Base-by-base conservation (phyloP, 2,888 invertebrate species). In the Perdita meconis region DNA sequence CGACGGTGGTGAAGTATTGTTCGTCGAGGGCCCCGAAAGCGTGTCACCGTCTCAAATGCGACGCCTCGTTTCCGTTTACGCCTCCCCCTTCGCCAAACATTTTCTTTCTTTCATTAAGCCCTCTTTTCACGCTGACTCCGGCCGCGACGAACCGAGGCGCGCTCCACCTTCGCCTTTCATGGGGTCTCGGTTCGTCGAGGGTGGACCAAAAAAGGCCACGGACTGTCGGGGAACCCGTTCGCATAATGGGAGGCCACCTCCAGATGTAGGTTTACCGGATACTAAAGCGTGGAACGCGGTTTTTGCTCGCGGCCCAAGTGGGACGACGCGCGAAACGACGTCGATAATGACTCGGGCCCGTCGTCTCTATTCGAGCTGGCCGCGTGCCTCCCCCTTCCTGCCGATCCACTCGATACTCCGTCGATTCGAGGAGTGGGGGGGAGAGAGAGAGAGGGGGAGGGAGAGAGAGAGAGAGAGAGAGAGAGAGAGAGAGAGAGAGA, bases 41-140 rank as follows among this genome's bases (percentile, higher is more conserved):
- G 69, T 60, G 77, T 72, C 57, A 69, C 55, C 61, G 56, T 30
- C 56, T 51, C 34, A n/a, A 44, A 55, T 55, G 36, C 34, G 50
- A 47, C 65, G 65, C 73, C 69, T 40, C 64, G 66, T 66, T 77
- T 73, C 47, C 64, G 66, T 66, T 63, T 36, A 42, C 55, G 40
- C 65, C 65, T 64, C 47, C 69, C 55, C 63, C 65, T 65, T 81
- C 66, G 50, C 72, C 77, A 82, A 84, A 84, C 84, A 84, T 84
- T 84, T 84, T 66, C 75, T 61, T 72, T 76, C 73, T 84, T 78
- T 82, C 78, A 80, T 84, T 75, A 82, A 82, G 71, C 73, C 64
- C 55, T 61, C 84, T 78, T 84, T 84, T 82, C 80, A 77, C 68
- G 66, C 67, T 26, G 57, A 51, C 74, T 67, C 51, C 56, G n/a